These are phyloP conservation scores for Eulithis testata DNA, from an alignment of 2,888 invertebrate species.

Conservation along the genomic window DNA sequence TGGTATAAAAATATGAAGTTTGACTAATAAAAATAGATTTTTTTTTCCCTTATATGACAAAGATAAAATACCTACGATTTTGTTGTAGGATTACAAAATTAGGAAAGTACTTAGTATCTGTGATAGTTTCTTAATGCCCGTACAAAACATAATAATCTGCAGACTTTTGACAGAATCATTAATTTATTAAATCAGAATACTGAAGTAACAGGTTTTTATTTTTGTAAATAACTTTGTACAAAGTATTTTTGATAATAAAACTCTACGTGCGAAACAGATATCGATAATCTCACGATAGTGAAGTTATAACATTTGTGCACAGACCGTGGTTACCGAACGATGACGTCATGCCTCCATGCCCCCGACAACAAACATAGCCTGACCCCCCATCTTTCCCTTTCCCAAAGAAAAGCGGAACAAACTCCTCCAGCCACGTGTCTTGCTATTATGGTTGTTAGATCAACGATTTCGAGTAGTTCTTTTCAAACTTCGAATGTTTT, in stretches of 20 bases:
- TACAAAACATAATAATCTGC: too few relatives aligned
- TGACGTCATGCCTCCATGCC: slow-evolving; percentile 76
- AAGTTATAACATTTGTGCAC: slow-evolving; percentile 60
- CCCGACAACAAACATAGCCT: slow-evolving; percentile 49
- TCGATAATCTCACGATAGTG: slow-evolving; percentile 48
- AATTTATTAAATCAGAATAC: too few relatives aligned
- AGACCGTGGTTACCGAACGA: slow-evolving; percentile 76
- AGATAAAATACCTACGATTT: too few relatives aligned
- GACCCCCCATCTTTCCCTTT: slow-evolving; percentile 50
- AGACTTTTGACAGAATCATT: too few relatives aligned
- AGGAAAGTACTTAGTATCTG: too few relatives aligned
- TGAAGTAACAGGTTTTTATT: too few relatives aligned
- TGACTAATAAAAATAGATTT: background rate
- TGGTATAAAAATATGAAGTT: slow-evolving; percentile 25
- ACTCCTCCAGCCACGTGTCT: slow-evolving; percentile 43
- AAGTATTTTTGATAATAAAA: slow-evolving; percentile 37
- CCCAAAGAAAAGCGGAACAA: slow-evolving; percentile 42
- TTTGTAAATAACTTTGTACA: background rate
- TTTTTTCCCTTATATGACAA: too few relatives aligned
- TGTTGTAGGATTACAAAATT: too few relatives aligned
- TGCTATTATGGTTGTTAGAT: slow-evolving; percentile 48
- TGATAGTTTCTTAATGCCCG: too few relatives aligned
- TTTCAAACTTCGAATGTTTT: slow-evolving; percentile 76
- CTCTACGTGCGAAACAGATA: slow-evolving; percentile 39
- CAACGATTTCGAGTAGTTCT: slow-evolving; percentile 57